Evolutionary conservation across 2,888 invertebrate genomes (phyloP).

Genomic region (Caradrina kadenii): DNA sequence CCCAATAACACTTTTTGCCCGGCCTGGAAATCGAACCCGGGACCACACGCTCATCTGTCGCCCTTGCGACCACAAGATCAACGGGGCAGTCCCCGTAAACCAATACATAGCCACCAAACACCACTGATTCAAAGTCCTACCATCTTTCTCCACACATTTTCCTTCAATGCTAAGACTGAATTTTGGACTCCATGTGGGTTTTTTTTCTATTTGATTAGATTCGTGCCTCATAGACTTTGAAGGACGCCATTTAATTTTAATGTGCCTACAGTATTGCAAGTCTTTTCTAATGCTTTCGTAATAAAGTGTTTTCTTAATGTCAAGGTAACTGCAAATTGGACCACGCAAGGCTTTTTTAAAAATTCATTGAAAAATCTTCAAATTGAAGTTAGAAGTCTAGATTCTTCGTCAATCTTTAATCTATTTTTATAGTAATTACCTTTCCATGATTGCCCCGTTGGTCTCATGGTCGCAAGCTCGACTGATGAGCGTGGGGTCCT

Average conservation of each 20-base stretch:
- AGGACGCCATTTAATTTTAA: neutral
- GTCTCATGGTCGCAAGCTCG: too few relatives aligned
- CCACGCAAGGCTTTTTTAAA: neutral
- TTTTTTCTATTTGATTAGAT: neutral
- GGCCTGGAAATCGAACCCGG: too few relatives aligned
- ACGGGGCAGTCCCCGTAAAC: too few relatives aligned
- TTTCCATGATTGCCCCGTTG: too few relatives aligned
- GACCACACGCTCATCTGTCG: too few relatives aligned
- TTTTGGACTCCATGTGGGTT: neutral
- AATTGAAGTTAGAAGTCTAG: neutral
- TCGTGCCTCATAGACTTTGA: slow-evolving; percentile 5
- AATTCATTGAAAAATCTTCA: neutral
- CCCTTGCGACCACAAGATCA: too few relatives aligned
- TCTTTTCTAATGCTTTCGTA: neutral
- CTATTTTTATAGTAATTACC: too few relatives aligned
- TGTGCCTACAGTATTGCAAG: neutral
- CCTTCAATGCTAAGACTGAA: neutral
- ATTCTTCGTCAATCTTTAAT: neutral
- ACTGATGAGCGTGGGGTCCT: too few relatives aligned
- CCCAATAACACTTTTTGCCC: too few relatives aligned
- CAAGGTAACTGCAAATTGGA: neutral
- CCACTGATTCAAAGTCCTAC: neutral
- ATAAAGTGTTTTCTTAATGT: slow-evolving; percentile 1
- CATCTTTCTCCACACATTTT: neutral
- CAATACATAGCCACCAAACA: too few relatives aligned